A percentile compares a stretch with the other conserved stretches of the same genome.
Conservation (phyloP, 2,113 vertebrate species). For the Larimichthys polyactis region DNA sequence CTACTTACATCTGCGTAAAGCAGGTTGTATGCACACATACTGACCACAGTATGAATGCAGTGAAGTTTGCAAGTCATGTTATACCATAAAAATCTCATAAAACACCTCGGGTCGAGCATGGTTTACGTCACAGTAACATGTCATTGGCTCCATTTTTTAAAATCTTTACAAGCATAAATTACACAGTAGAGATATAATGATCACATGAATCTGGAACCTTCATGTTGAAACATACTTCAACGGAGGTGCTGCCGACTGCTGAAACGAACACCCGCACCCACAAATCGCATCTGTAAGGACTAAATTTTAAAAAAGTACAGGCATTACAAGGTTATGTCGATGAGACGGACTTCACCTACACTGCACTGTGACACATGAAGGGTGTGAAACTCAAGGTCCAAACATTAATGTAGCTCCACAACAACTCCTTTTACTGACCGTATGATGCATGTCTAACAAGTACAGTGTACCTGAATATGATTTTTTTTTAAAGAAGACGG, state of each 20-base stretch:
- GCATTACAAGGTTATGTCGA: neutral
- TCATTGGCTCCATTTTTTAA: neutral
- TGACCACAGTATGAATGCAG: neutral
- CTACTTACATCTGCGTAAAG: neutral
- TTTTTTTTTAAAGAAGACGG: no score
- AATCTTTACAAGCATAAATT: neutral
- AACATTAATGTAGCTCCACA: no score
- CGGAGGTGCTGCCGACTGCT: conserved; percentile 6
- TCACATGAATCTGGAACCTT: neutral
- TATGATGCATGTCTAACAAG: neutral
- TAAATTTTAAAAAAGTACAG: conserved; percentile 24
- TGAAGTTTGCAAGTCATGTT: neutral
- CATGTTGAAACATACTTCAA: neutral
- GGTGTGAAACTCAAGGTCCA: no score
- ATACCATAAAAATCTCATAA: neutral
- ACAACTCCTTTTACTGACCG: neutral
- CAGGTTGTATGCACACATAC: neutral
- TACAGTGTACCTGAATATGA: no score
- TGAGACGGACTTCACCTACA: conserved; percentile 14
- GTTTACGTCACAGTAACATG: neutral
- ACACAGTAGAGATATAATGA: conserved; percentile 2
- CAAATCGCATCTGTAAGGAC: conserved; percentile 15
- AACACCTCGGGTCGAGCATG: neutral
- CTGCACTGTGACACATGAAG: neutral
- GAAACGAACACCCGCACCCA: neutral